Evolutionary conservation across 35 echinoderm and acorn worm genomes (phyloP).

Genomic region (Apostichopus japonicus): DNA sequence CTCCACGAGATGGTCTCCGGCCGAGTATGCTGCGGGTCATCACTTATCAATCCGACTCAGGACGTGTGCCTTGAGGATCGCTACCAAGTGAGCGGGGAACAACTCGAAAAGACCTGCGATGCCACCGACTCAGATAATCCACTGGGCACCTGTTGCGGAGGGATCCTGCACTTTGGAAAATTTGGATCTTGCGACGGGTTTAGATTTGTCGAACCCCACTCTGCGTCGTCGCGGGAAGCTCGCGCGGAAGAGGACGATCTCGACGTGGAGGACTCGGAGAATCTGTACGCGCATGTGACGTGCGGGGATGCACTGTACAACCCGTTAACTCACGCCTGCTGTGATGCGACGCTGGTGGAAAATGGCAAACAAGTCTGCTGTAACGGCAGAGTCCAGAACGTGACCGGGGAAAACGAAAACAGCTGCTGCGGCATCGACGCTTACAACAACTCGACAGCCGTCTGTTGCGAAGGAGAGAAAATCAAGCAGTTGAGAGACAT

Average conservation of each 20-base stretch:
- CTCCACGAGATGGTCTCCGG: neutral
- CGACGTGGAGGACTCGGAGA: no score
- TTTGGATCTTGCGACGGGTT: conserved; percentile 6
- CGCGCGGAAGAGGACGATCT: neutral
- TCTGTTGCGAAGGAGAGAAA: conserved; percentile 10
- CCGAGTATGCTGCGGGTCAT: conserved; percentile 6
- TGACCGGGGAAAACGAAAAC: conserved; percentile 12
- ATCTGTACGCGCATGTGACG: neutral
- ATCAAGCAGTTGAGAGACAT: neutral
- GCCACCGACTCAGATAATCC: neutral
- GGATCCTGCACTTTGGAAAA: conserved; percentile 14
- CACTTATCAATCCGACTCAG: neutral
- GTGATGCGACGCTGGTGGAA: neutral
- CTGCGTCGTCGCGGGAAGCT: neutral
- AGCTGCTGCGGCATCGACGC: conserved; percentile 24
- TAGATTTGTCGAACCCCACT: neutral
- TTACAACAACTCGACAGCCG: conserved; percentile 30
- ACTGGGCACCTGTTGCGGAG: conserved; percentile 5
- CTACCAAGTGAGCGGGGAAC: neutral
- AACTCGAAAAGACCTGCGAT: neutral
- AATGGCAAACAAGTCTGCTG: conserved; percentile 24
- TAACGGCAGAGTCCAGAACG: neutral
- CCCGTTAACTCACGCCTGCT: conserved; percentile 3
- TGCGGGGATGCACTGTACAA: conserved; percentile 19
- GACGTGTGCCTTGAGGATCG: neutral